These are phyloP conservation scores for Tadarida brasiliensis DNA, from an alignment of 2,797 vertebrate species.

Conservation along the genomic window DNA sequence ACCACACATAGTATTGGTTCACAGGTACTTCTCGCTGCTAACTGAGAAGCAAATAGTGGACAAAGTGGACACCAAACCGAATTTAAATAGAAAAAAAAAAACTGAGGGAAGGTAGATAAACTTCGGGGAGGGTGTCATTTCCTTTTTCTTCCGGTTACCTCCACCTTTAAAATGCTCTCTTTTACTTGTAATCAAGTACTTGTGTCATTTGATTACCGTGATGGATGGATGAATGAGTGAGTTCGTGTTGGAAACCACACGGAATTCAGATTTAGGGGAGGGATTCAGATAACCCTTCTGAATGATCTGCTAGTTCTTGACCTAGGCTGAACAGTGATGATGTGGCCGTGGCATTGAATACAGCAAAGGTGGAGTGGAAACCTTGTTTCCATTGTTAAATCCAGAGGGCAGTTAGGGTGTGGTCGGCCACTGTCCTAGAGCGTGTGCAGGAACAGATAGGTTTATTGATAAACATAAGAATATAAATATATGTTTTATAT, in stretches of 20 bases:
- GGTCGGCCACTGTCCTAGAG: background rate
- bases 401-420: background rate
- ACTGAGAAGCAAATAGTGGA: background rate
- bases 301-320: slow-evolving; percentile 5
- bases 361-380: slow-evolving; percentile 1
- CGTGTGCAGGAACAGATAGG: background rate
- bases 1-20: background rate
- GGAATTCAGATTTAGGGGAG: slow-evolving; percentile 9
- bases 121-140: background rate
- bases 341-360: background rate
- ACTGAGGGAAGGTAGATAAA: background rate
- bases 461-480: background rate
- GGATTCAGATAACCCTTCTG: background rate
- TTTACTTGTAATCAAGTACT: background rate
- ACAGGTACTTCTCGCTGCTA: background rate
- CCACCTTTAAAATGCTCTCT: background rate
- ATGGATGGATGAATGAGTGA: background rate
- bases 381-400: slow-evolving; percentile 22
- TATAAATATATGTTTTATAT: background rate
- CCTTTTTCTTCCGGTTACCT: background rate
- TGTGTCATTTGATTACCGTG: background rate
- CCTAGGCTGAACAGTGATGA: background rate
- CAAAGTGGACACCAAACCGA: background rate
- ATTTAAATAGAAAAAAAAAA: slow-evolving; percentile 8
- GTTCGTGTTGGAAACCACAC: background rate